phyloP scores from a whole-genome alignment of 2,888 invertebrate species.

The Camponotus fellah region DNA sequence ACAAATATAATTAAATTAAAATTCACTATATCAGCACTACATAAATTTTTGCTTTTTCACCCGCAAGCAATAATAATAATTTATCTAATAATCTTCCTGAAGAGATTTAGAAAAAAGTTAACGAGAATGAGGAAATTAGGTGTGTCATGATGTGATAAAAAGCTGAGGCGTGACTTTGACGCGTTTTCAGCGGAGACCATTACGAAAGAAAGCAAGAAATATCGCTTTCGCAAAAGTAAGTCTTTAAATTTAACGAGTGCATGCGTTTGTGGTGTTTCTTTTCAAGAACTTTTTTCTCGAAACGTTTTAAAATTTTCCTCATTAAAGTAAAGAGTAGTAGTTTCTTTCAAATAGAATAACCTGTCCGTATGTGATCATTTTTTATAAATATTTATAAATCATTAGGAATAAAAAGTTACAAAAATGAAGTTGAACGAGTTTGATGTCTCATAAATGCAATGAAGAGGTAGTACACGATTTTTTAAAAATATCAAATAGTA shows the following conservation, averaged over 20 bases:
- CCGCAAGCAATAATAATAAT: slow-evolving; percentile 2
- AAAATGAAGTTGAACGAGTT: neutral
- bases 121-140: slow-evolving; percentile 38
- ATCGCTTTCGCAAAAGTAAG: slow-evolving; percentile 17
- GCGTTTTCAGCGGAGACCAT: slow-evolving; percentile 17
- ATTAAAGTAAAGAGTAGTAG: neutral
- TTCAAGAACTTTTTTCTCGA: slow-evolving; percentile 7
- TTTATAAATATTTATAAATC: neutral
- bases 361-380: neutral
- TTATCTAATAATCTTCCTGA: neutral
- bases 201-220: slow-evolving; percentile 37
- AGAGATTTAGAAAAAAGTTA: slow-evolving; percentile 17
- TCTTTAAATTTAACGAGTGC: slow-evolving; percentile 13
- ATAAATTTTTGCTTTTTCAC: neutral
- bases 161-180: slow-evolving; percentile 36
- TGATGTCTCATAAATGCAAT: neutral
- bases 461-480: neutral
- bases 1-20: slow-evolving; percentile 15
- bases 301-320: neutral
- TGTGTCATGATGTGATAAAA: slow-evolving; percentile 36
- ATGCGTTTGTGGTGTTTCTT: neutral
- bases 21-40: neutral
- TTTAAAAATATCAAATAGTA: slow-evolving; percentile 1
- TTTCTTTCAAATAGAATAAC: neutral
- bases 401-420: slow-evolving; percentile 7